Evolutionary conservation across 2,113 vertebrate genomes (phyloP).

Genomic region (Lampris megalopsis): DNA sequence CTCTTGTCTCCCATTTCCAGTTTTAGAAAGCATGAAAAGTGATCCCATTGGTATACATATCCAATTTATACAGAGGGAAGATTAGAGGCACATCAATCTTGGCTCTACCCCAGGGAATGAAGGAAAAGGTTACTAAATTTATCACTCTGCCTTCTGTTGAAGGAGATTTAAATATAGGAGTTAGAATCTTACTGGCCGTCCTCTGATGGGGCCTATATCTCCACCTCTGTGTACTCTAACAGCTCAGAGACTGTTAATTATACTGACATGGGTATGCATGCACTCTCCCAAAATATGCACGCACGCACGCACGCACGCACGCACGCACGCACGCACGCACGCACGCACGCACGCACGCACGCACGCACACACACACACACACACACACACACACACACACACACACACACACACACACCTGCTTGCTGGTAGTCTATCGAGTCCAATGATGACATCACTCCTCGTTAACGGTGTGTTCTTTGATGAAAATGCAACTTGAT

Average conservation of each 20-base stretch:
- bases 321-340: neutral
- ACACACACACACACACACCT: neutral
- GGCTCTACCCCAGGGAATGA: constrained; percentile 71
- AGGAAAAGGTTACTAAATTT: constrained; percentile 84
- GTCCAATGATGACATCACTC: too few species aligned
- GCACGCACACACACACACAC: neutral
- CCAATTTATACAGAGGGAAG: constrained; percentile 75
- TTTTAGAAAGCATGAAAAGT: constrained; percentile 72
- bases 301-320: constrained; percentile 7
- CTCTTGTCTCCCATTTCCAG: constrained; percentile 55
- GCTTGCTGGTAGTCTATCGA: too few species aligned
- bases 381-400: neutral
- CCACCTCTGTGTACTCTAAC: constrained; percentile 63
- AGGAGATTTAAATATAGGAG: constrained; percentile 78
- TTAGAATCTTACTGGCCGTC: constrained; percentile 66
- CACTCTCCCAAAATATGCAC: constrained; percentile 13
- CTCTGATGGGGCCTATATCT: constrained; percentile 60
- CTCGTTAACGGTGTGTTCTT: too few species aligned
- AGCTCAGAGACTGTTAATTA: constrained; percentile 69
- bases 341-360: neutral
- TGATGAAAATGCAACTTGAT: too few species aligned
- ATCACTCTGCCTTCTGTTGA: constrained; percentile 77
- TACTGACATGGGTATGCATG: constrained; percentile 7
- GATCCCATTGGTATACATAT: constrained; percentile 78
- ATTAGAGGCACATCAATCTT: constrained; percentile 82